These are phyloP conservation scores for Sminthurides aquaticus DNA, from an alignment of 2,888 invertebrate genomes.

Conservation along the genomic window DNA sequence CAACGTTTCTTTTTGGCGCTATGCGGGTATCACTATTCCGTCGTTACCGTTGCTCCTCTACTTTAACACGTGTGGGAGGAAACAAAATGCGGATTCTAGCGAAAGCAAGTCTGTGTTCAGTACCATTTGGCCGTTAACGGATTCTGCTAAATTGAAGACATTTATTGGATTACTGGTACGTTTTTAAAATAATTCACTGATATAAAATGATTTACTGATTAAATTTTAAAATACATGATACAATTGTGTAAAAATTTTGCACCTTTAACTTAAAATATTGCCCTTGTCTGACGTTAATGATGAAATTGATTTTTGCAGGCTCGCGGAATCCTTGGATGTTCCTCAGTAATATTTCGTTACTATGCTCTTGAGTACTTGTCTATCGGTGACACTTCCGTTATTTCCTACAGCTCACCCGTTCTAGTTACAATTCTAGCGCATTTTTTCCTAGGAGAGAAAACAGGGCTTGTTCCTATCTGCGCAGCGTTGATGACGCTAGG, in stretches of 20 bases:
- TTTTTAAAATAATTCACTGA: background rate
- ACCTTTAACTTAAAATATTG: background rate
- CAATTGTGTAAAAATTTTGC: too few species aligned
- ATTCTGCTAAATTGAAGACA: background rate
- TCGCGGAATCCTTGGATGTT: conserved; percentile 38
- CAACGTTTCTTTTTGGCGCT: background rate
- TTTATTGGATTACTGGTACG: conserved; percentile 1
- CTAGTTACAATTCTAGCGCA: conserved; percentile 40
- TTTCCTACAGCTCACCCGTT: conserved; percentile 37
- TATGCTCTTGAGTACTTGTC: conserved; percentile 37
- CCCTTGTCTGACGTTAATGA: background rate
- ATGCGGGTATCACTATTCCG: background rate
- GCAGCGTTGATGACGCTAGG: conserved; percentile 24
- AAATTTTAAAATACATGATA: too few species aligned
- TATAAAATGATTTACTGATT: background rate
- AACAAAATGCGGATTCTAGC: background rate
- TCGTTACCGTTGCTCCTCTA: background rate
- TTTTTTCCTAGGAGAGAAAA: conserved; percentile 35
- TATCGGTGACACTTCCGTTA: conserved; percentile 37
- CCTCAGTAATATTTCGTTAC: conserved; percentile 37
- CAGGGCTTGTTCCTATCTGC: conserved; percentile 33
- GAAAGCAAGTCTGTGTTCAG: background rate
- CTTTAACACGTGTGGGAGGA: background rate
- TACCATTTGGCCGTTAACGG: conserved; percentile 5
- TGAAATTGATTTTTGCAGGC: conserved; percentile 23